A percentile compares a stretch with the other conserved stretches of the same genome.
phyloP scores from a whole-genome alignment of 2,797 vertebrate genomes.

The Lepilemur ruficaudatus region DNA sequence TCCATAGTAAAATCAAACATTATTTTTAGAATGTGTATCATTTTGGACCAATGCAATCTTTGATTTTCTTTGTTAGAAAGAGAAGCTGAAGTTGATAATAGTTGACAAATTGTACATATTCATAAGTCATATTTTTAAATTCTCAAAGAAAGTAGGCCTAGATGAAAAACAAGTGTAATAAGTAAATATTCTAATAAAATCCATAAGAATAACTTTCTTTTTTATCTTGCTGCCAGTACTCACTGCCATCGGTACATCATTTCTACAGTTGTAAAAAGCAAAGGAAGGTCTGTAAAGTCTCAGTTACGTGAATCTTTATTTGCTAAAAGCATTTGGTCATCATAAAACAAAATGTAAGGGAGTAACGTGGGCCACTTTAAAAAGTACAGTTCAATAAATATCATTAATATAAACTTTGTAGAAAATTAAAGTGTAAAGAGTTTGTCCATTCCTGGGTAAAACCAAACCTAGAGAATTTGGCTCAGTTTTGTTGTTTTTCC shows the following conservation, averaged over 20 bases:
- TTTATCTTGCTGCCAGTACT: neutral
- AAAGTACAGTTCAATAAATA: neutral
- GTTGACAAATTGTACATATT: neutral
- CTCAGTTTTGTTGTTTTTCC: neutral
- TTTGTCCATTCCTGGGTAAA: neutral
- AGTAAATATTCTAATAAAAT: neutral
- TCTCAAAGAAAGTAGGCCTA: neutral
- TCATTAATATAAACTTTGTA: neutral
- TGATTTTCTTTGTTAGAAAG: neutral
- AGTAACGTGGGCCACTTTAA: neutral
- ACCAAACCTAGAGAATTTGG: neutral
- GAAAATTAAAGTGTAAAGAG: neutral
- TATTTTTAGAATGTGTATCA: neutral
- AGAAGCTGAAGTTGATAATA: neutral
- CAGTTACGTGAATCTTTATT: neutral
- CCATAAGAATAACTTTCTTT: neutral
- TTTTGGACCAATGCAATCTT: neutral
- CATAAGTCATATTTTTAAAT: neutral
- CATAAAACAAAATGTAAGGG: neutral
- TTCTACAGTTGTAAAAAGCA: neutral
- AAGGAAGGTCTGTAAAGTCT: neutral
- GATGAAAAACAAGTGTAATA: neutral
- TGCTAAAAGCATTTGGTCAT: neutral
- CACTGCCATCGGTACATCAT: accelerated
- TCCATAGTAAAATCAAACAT: neutral